Evolutionary conservation across 2,113 vertebrate genomes (phyloP).

Genomic region (Ranitomeya imitator): DNA sequence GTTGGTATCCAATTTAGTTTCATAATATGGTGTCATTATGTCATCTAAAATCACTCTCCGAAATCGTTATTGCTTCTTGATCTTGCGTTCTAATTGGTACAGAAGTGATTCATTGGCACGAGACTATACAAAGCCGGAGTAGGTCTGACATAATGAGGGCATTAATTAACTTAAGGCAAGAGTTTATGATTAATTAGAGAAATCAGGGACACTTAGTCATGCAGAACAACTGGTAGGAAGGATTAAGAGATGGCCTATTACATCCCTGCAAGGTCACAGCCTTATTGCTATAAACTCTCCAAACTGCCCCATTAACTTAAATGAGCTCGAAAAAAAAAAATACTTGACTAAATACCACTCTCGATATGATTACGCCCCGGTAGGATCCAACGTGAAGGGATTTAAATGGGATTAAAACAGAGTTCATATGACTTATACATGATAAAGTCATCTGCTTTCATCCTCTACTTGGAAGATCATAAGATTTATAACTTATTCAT

Average conservation of each 20-base stretch:
- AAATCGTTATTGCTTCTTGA: conserved; percentile 60
- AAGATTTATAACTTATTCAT: conserved; percentile 17
- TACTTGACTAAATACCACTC: background rate
- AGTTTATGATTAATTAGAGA: conserved; percentile 65
- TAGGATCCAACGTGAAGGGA: conserved; percentile 11
- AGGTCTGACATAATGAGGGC: conserved; percentile 68
- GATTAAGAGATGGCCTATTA: conserved; percentile 57
- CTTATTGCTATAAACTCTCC: conserved; percentile 56
- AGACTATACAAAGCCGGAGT: conserved; percentile 61
- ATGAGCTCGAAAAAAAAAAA: conserved; percentile 23
- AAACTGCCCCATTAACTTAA: conserved; percentile 40
- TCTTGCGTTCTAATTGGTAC: conserved; percentile 57
- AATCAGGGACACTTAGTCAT: conserved; percentile 62
- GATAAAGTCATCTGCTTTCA: conserved; percentile 19
- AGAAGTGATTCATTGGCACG: conserved; percentile 64
- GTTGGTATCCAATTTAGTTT: conserved; percentile 57
- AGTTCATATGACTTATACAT: background rate
- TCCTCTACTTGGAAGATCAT: conserved; percentile 1
- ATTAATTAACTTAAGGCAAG: conserved; percentile 68
- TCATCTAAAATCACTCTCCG: conserved; percentile 50
- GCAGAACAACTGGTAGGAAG: conserved; percentile 61
- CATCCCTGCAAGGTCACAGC: conserved; percentile 61
- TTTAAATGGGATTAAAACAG: conserved; percentile 8
- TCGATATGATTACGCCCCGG: background rate
- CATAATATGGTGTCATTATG: conserved; percentile 53